A percentile compares a stretch with the other conserved stretches of the same genome.
Conservation (phyloP, 2,113 vertebrate species). For the Gopherus evgoodei region DNA sequence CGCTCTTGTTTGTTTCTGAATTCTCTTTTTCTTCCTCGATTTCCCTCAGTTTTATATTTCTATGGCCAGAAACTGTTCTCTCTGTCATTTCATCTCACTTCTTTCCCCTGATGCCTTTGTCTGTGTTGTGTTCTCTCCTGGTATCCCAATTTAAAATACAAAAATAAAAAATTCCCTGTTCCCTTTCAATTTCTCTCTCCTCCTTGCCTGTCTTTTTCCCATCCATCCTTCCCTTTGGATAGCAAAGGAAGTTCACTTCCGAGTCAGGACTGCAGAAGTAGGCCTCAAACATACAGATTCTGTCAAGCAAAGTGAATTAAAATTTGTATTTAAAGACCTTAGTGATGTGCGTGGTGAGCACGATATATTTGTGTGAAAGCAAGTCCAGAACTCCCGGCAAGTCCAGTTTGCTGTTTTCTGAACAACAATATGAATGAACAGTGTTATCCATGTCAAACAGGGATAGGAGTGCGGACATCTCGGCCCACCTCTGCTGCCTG, state of each 20-base stretch:
- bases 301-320: not conserved
- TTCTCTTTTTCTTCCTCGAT: not conserved
- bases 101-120: not conserved
- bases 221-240: no score
- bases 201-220: not conserved
- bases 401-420: not conserved
- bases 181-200: not conserved
- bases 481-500: not conserved
- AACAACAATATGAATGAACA: not conserved
- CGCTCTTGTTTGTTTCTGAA: no score
- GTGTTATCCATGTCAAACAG: not conserved
- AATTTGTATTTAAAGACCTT: not conserved
- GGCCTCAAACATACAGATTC: not conserved
- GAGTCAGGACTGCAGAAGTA: not conserved
- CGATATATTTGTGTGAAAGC: not conserved
- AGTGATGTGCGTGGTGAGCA: not conserved
- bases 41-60: not conserved
- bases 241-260: not conserved
- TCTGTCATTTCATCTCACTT: not conserved
- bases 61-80: not conserved
- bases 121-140: not conserved
- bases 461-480: not conserved
- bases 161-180: not conserved
- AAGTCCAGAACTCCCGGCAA: not conserved
- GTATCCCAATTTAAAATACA: not conserved